A percentile compares a stretch with the other conserved stretches of the same genome.
These are phyloP conservation scores for Bombus terrestris DNA, from an alignment of 1,140 invertebrate species.

Conservation along the genomic window DNA sequence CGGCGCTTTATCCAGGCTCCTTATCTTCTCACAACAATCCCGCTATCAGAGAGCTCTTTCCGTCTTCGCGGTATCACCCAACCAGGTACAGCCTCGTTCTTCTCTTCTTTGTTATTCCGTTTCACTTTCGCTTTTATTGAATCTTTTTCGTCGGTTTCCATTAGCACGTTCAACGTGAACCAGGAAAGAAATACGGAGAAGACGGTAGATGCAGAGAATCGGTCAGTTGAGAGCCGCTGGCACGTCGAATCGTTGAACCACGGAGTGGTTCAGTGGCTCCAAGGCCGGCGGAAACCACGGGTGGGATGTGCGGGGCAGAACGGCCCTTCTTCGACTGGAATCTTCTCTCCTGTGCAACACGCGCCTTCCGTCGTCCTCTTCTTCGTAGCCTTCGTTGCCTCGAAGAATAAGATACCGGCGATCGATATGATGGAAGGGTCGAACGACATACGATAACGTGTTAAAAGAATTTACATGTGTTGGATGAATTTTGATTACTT, in stretches of 20 bases:
- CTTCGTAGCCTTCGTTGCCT: slow-evolving; percentile 55
- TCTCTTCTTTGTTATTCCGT: neutral
- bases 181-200: neutral
- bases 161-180: neutral
- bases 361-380: slow-evolving; percentile 61
- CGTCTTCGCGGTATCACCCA: slow-evolving; percentile 37
- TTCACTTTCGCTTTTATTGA: neutral
- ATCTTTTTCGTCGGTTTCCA: neutral
- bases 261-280: slow-evolving; percentile 84
- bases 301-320: slow-evolving; percentile 75
- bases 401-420: slow-evolving; percentile 40
- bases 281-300: slow-evolving; percentile 83
- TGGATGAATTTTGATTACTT: neutral
- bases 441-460: slow-evolving; percentile 9
- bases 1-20: slow-evolving; percentile 15
- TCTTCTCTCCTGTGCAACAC: slow-evolving; percentile 59
- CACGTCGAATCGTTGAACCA: slow-evolving; percentile 83
- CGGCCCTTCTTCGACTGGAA: slow-evolving; percentile 70
- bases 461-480: neutral
- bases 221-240: slow-evolving; percentile 79
- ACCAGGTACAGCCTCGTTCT: slow-evolving; percentile 7
- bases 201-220: slow-evolving; percentile 3
- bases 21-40: slow-evolving; percentile 62
- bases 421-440: slow-evolving; percentile 6
- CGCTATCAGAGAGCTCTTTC: slow-evolving; percentile 49